Conservation (phyloP, 2,797 vertebrate species). For the Hylomyscus alleni region DNA sequence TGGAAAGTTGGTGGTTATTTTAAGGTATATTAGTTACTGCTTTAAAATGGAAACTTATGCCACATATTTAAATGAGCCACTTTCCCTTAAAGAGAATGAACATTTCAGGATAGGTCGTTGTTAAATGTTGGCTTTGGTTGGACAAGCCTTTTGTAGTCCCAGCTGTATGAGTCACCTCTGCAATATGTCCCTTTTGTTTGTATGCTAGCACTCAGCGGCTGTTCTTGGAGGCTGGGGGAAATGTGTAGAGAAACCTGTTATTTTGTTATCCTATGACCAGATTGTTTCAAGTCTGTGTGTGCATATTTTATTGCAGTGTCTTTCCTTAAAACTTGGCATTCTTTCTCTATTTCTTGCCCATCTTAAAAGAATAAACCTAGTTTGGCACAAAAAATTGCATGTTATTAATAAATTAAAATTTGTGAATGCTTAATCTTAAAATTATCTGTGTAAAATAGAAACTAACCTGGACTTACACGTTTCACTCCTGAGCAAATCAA, state of each 20-base stretch:
- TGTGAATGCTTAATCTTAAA: conserved; percentile 78
- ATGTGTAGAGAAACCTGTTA: conserved; percentile 82
- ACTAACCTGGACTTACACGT: conserved; percentile 57
- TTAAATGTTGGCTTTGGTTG: conserved; percentile 62
- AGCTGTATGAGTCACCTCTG: conserved; percentile 77
- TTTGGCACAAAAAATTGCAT: conserved; percentile 65
- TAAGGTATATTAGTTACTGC: conserved; percentile 76
- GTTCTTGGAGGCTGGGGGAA: conserved; percentile 52
- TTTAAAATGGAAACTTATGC: conserved; percentile 78
- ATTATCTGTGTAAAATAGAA: conserved; percentile 61
- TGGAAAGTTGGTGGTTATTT: conserved; percentile 75
- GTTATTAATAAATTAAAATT: conserved; percentile 78
- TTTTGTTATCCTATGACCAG: conserved; percentile 83
- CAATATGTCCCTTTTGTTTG: conserved; percentile 83
- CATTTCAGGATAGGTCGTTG: neutral
- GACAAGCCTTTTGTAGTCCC: conserved; percentile 62
- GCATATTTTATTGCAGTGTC: conserved; percentile 81
- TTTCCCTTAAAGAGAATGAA: conserved; percentile 64
- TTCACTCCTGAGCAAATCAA: conserved; percentile 23
- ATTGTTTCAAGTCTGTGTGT: conserved; percentile 84
- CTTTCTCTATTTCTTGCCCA: conserved; percentile 69
- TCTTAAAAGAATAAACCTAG: conserved; percentile 69
- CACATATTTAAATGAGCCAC: conserved; percentile 67
- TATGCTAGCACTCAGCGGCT: conserved; percentile 63
- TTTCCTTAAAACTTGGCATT: conserved; percentile 77